Base-by-base conservation (phyloP, 2,888 invertebrate species). In the Drosophila demipolita region DNA sequence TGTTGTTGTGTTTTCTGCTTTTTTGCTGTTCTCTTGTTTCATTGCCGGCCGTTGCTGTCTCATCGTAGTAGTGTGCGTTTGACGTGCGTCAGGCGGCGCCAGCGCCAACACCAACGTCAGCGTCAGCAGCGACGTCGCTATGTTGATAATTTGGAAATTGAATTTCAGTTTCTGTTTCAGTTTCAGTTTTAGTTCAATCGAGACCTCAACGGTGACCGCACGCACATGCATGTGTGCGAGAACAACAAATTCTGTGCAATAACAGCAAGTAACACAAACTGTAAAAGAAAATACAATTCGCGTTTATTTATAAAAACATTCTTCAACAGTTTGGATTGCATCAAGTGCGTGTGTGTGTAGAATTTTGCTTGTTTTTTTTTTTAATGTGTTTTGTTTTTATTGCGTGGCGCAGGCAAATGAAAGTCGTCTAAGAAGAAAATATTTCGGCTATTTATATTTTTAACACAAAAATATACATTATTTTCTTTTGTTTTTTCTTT, bases 101-200 rank as follows among this genome's bases (percentile, higher is more conserved):
- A 58, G 33, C 49, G 8, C 29, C 55, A 32, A 23, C 29, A 0
- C 0, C 29, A 23, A 17, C 70, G 32, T 6, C 58, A 26, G n/a
- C 62, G 45, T n/a, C 49, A 20, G 38, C 60, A 15, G 26, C 50
- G 50, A 38, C 59, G 50, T 40, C 52, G 72, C 72, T 59, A 23
- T 45, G 65, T 66, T 83, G 87, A 76, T 89, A 73, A 87, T 87
- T 87, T 87, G 84, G 84, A 86, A 83, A 75, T 84, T 76, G 48
- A 71, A 63, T 86, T 75, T 78, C 78, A 60, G 77, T 78, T 81
- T 80, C 60, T 71, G 77, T 80, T 80, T 80, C 67, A 73, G 78
- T 80, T 84, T 87, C 67, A 59, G 73, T 82, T 87, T 91, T 80
- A 91, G 91, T 91, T 89, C 75, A 91, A 78, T 89, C 84, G 89